Conservation (phyloP, 2,888 invertebrate genomes). For the Endomychus coccineus region DNA sequence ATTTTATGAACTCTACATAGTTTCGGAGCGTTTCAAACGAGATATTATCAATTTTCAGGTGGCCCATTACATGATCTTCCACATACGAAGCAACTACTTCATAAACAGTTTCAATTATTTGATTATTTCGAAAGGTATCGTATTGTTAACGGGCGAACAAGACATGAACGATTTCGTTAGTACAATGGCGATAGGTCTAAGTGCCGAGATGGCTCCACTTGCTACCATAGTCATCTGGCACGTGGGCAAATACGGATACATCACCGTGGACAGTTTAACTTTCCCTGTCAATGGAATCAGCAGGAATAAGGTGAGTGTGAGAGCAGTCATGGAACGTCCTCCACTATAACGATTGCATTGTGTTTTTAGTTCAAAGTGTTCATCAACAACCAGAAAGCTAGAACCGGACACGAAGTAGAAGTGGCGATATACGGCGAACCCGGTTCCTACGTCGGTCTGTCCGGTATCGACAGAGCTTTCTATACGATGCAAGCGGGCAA, state of each 20-base stretch:
- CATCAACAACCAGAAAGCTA: slow-evolving; percentile 88
- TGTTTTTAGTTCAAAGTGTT: slow-evolving; percentile 69
- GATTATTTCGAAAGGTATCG: slow-evolving; percentile 87
- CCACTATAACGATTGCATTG: background rate
- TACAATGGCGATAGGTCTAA: slow-evolving; percentile 74
- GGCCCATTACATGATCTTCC: slow-evolving; percentile 90
- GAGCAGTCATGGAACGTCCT: background rate
- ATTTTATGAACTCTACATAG: background rate
- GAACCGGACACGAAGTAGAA: slow-evolving; percentile 88
- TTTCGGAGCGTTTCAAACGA: slow-evolving; percentile 1
- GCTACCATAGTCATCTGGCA: slow-evolving; percentile 87
- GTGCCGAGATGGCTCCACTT: slow-evolving; percentile 88
- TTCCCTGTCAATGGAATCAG: slow-evolving; percentile 95
- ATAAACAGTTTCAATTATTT: slow-evolving; percentile 85
- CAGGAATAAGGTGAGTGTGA: slow-evolving; percentile 65
- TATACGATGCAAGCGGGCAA: slow-evolving; percentile 91
- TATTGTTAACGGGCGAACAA: slow-evolving; percentile 77
- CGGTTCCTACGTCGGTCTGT: slow-evolving; percentile 87
- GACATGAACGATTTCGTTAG: slow-evolving; percentile 69
- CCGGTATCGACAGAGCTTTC: slow-evolving; percentile 82
- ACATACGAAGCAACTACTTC: slow-evolving; percentile 85
- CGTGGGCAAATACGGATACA: slow-evolving; percentile 72
- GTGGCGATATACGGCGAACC: slow-evolving; percentile 91
- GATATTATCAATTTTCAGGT: slow-evolving; percentile 51
- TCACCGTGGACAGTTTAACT: slow-evolving; percentile 89